phyloP scores from a whole-genome alignment of 2,113 vertebrate species.

The Ceyx cyanopectus region DNA sequence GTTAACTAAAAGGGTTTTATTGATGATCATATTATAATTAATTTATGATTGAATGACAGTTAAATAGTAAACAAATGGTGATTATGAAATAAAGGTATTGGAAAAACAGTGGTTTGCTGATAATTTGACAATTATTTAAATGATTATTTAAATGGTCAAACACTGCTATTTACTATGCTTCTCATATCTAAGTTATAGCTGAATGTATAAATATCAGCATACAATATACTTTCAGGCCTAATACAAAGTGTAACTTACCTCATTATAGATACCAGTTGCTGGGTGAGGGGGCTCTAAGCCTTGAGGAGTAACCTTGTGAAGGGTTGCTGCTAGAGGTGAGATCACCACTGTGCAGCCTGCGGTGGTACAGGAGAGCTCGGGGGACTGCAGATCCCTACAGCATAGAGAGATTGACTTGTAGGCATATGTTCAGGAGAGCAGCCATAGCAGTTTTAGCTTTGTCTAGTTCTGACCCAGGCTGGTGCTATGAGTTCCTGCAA shows the following conservation, averaged over 20 bases:
- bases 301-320: neutral
- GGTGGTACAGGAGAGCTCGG: neutral
- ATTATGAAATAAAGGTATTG: neutral
- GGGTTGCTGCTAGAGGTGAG: neutral
- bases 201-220: neutral
- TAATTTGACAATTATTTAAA: neutral
- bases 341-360: fast-evolving
- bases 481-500: neutral
- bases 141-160: neutral
- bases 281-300: neutral
- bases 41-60: neutral
- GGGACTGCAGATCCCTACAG: too few relatives aligned
- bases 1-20: neutral
- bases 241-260: neutral
- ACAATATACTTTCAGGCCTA: neutral
- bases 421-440: neutral
- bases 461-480: neutral
- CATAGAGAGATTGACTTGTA: neutral
- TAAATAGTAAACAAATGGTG: neutral
- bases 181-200: neutral
- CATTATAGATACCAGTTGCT: neutral
- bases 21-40: neutral
- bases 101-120: neutral
- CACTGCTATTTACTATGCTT: neutral
- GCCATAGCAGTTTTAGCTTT: neutral